A percentile compares a stretch with the other conserved stretches of the same genome.
Evolutionary conservation across 2,888 invertebrate species (phyloP).

Genomic region (Andrena bicolor): DNA sequence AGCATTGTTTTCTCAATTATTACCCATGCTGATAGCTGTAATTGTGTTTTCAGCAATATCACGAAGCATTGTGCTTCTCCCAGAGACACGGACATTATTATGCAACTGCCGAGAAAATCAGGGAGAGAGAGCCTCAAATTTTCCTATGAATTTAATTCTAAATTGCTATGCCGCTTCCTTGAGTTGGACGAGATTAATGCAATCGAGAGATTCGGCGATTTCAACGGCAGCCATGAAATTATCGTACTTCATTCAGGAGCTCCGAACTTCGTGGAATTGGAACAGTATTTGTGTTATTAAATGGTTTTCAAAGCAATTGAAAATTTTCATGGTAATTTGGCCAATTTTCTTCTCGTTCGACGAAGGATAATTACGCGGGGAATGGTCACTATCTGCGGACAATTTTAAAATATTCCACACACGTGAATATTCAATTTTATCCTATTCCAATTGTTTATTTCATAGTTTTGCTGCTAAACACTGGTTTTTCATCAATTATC

Average conservation of each 20-base stretch:
- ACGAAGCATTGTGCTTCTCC: neutral
- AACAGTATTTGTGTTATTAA: neutral
- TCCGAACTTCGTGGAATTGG: neutral
- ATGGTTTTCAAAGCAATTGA: neutral
- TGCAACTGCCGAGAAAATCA: neutral
- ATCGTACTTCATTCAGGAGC: neutral
- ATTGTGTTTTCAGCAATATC: conserved; percentile 1
- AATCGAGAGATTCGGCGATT: no score
- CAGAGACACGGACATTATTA: neutral
- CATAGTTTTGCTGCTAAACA: no score
- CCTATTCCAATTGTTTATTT: no score
- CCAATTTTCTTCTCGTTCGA: neutral
- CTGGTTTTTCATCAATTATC: no score
- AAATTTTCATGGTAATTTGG: neutral
- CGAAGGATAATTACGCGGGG: neutral
- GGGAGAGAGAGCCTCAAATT: neutral
- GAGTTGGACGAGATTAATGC: neutral
- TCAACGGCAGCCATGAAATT: neutral
- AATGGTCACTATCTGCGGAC: neutral
- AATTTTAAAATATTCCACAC: no score
- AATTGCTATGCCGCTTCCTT: neutral
- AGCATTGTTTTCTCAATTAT: conserved; percentile 22
- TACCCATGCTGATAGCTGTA: neutral
- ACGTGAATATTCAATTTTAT: no score
- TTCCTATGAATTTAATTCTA: neutral